Evolutionary conservation across 2,113 vertebrate species (phyloP).

Genomic region (Amblyopsis rosae): DNA sequence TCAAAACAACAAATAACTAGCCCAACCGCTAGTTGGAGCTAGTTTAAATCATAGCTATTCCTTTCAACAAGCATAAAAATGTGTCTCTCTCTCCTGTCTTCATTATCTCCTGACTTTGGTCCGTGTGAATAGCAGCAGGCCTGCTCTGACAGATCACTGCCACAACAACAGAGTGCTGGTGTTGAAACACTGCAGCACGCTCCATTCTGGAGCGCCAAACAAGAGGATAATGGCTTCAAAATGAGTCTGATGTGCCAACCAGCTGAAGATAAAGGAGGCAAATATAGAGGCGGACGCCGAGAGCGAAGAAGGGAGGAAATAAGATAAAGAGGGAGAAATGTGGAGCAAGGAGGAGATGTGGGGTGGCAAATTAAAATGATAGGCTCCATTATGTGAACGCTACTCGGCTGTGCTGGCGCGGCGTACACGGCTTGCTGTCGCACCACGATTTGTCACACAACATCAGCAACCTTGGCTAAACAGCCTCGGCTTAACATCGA

Average conservation of each 20-base stretch:
- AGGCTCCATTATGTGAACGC: not conserved
- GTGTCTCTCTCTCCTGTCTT: not conserved
- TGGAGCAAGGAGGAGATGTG: not conserved
- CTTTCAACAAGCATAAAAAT: not conserved
- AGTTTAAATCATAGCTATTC: no score
- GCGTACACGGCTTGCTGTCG: no score
- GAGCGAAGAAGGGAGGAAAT: not conserved
- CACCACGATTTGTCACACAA: not conserved
- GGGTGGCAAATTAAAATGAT: slow-evolving; percentile 10
- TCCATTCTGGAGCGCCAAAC: not conserved
- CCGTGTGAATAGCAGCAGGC: not conserved
- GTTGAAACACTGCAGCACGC: not conserved
- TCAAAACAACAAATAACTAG: no score
- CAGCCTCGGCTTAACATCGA: not conserved
- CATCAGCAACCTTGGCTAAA: slow-evolving; percentile 1
- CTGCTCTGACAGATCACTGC: not conserved
- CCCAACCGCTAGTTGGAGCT: no score
- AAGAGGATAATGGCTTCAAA: slow-evolving; percentile 7
- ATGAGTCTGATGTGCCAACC: slow-evolving; percentile 1
- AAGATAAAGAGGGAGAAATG: slow-evolving; percentile 1
- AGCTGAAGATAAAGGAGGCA: slow-evolving; percentile 12
- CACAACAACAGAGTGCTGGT: slow-evolving; percentile 2
- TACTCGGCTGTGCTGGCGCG: no score
- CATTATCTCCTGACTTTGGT: slow-evolving; percentile 2
- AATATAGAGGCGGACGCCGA: not conserved